Evolutionary conservation across 1,140 invertebrate genomes (phyloP), one percentile per base, ranked within the genome.

Genomic region (Limonius californicus): DNA sequence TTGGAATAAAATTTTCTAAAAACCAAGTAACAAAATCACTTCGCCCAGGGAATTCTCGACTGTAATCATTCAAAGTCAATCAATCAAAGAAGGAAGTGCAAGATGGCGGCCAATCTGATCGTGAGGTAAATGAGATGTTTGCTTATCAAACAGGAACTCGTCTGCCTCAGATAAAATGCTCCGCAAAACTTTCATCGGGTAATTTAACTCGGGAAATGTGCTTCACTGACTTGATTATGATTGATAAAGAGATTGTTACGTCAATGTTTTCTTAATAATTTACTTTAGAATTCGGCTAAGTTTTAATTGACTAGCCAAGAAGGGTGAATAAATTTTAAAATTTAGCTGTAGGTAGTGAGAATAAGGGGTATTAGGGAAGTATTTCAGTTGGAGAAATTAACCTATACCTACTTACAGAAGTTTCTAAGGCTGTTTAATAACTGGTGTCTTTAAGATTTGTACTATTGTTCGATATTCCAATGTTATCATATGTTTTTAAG

Each of bases 51-150:
- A 55, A 27, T 19, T 55, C 20, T 14, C 20, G 30, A 56, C 20
- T 47, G 50, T 18, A 57, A 50, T 54, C 45, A 54, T 19, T 60
- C 62, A 62, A 65, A 68, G 63, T 69, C 72, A 70, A 73, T 73
- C 72, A 73, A 72, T 73, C 72, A 72, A 64, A 56, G 45, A 54
- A 66, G 55, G 64, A 59, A 58, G 45, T 57, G 61, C 65, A 70
- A 69, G 63, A 68, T 64, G 57, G 50, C 56, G 56, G 62, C 59
- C 67, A 67, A 68, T 66, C 62, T 62, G 64, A 64, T 60, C 47
- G 54, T 67, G 68, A 68, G 63, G 53, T 72, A 73, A 75, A 75
- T 75, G 71, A 74, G 73, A 75, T 69, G 72, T 75, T 73, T 65
- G 70, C 68, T 68, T 71, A 69, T 72, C 69, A 71, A 72, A 71